Base-by-base conservation (phyloP, 2,888 invertebrate species). In the Heteromyza rotundicornis region DNA sequence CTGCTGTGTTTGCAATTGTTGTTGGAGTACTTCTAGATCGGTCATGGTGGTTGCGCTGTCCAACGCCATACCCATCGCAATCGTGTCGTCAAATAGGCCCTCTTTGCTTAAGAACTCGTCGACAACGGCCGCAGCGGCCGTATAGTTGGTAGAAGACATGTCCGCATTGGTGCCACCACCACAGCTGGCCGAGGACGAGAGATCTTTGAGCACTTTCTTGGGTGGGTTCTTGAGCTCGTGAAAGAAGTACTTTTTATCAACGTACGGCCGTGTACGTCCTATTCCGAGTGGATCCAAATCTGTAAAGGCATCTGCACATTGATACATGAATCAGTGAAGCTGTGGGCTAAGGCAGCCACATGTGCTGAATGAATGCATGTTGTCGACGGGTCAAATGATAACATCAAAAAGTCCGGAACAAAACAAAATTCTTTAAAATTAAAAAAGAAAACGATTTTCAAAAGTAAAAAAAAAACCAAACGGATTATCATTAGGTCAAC, bases 231-330 rank as follows among this genome's bases (percentile, higher is more conserved):
- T 95, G 79, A 95, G 87, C 84, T 95, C 94, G 86, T 95, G 94
- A 87, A 96, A 96, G 87, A 96, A 96, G 85, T 94, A 93, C 87
- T 95, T 95, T 86, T 94, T 94, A 87, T 96, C 95, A 80, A 95
- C 89, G 86, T 95, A 96, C 67, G 95, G 95, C 85, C 92, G 92
- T 84, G 91, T 92, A 84, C 92, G 89, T 79, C 95, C 94, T 74
- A 94, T 95, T 80, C 95, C 95, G 81, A 95, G 86, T 65, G 96
- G 96, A 87, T 96, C 95, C 84, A 96, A 86, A 82, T 96, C 95
- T 70, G 94, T 94, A 87, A 96, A 96, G 75, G 95, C 92, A 86
- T 94, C 94, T 86, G 90, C 70, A 89, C 82, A 84, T 57, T 57
- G 64, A 62, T 83, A 68, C 65, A 67, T 67, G 64, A 65, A 68